Evolutionary conservation across 92 coral and sea anemone genomes (phyloP).

Genomic region (Zoanthus sociatus): DNA sequence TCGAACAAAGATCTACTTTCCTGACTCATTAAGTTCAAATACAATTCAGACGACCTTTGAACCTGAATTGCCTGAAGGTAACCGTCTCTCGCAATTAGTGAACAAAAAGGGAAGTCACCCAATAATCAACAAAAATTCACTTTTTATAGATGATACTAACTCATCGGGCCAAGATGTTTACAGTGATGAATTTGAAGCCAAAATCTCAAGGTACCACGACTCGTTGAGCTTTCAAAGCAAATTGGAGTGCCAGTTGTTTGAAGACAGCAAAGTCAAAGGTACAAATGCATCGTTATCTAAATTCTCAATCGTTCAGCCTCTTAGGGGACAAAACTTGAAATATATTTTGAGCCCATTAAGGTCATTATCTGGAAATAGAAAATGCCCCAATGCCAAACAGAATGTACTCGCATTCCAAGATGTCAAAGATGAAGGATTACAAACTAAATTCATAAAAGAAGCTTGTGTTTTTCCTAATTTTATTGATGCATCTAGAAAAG

Average conservation of each 20-base stretch:
- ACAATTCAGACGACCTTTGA: background rate
- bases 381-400: background rate
- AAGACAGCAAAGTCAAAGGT: background rate
- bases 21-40: constrained; percentile 21
- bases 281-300: background rate
- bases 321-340: background rate
- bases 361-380: background rate
- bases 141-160: background rate
- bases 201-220: background rate
- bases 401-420: background rate
- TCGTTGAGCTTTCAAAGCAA: background rate
- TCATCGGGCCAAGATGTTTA: background rate
- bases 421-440: background rate
- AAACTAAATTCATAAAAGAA: background rate
- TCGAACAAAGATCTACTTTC: constrained; percentile 32
- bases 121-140: background rate
- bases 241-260: background rate
- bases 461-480: background rate
- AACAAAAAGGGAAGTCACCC: background rate
- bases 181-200: background rate
- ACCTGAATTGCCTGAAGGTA: background rate
- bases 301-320: background rate
- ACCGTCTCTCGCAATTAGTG: background rate
- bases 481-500: background rate
- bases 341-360: background rate